These are phyloP conservation scores for Alligator mississippiensis DNA, from an alignment of 2,113 vertebrate genomes.

Conservation along the genomic window DNA sequence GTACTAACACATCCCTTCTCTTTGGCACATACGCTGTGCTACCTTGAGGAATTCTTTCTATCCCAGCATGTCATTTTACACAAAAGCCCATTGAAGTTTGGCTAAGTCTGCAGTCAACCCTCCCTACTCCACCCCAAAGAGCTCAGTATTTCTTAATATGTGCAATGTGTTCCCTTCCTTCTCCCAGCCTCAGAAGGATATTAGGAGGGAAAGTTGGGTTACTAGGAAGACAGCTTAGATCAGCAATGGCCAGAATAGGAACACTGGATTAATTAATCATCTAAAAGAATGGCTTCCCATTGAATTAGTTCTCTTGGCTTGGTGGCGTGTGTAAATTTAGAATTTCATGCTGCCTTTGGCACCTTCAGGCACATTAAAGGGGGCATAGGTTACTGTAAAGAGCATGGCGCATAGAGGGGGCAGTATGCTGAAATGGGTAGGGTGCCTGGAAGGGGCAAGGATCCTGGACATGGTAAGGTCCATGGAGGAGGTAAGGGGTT, in stretches of 20 bases:
- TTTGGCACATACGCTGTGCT: background rate
- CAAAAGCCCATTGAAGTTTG: background rate
- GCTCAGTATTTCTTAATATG: too few species aligned
- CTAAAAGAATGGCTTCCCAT: background rate
- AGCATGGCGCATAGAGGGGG: background rate
- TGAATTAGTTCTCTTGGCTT: background rate
- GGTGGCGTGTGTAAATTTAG: background rate
- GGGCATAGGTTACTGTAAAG: background rate
- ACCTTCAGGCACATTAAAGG: background rate
- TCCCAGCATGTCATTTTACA: background rate
- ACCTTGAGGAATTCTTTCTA: background rate
- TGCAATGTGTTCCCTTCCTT: too few species aligned
- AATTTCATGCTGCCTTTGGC: fast-evolving
- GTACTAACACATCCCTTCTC: background rate
- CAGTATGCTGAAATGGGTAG: fast-evolving
- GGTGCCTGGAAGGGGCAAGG: background rate
- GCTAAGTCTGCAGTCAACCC: background rate
- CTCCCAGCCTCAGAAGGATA: too few species aligned
- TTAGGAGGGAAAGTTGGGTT: too few species aligned
- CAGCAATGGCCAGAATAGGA: background rate
- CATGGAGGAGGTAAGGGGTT: background rate
- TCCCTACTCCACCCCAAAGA: too few species aligned
- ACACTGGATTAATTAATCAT: background rate
- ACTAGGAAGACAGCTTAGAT: background rate
- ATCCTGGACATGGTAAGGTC: fast-evolving